phyloP scores from a whole-genome alignment of 2,113 vertebrate genomes.

The Oreochromis spilurus region DNA sequence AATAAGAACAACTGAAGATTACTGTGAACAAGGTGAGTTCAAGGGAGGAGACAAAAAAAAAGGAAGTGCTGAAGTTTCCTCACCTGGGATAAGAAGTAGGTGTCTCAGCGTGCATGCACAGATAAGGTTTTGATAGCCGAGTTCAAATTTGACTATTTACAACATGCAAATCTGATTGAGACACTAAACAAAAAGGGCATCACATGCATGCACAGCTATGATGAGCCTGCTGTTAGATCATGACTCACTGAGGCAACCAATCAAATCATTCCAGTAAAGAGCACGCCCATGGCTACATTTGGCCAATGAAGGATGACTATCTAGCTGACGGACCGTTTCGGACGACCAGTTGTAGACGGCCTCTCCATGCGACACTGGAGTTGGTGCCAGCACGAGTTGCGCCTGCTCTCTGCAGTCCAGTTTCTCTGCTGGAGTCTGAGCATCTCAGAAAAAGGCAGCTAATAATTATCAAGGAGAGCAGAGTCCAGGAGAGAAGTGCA shows the following conservation, averaged over 20 bases:
- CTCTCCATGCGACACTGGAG: conserved; percentile 1
- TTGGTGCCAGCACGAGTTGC: conserved; percentile 16
- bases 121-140: not conserved
- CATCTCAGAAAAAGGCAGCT: not conserved
- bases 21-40: not conserved
- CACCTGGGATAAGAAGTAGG: not conserved
- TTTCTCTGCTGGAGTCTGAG: not conserved
- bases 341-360: conserved; percentile 35
- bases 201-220: not conserved
- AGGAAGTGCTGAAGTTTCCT: not conserved
- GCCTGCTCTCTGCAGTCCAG: not conserved
- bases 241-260: conserved; percentile 36
- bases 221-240: conserved; percentile 8
- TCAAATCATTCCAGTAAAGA: conserved; percentile 30
- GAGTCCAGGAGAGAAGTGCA: conserved; percentile 26
- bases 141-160: not conserved
- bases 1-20: not conserved
- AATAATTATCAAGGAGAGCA: conserved; percentile 49
- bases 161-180: conserved; percentile 5
- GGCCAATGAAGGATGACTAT: conserved; percentile 41
- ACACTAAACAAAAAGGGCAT: not conserved
- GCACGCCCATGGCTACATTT: conserved; percentile 27
- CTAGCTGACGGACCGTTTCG: conserved; percentile 26
- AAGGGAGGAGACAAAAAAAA: not conserved
- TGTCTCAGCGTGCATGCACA: not conserved